Conservation (phyloP, 1,140 invertebrate species). For the Uloborus diversus region DNA sequence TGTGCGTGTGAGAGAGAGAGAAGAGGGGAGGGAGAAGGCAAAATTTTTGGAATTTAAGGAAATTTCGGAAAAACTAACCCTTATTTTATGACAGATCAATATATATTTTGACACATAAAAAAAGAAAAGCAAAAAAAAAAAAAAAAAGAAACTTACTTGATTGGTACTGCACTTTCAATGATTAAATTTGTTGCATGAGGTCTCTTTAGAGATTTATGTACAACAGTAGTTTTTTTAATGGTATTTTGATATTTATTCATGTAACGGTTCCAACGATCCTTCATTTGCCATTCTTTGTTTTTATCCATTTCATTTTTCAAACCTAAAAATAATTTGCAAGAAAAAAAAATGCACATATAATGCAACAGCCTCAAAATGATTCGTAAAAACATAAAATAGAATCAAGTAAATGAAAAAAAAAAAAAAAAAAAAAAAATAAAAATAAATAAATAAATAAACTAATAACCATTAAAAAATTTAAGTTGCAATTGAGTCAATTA, state of each 20-base stretch:
- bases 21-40: too few species aligned
- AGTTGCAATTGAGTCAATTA: background rate
- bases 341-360: too few species aligned
- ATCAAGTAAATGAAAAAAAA: too few species aligned
- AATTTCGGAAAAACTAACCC: too few species aligned
- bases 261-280: conserved; percentile 71
- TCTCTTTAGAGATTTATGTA: conserved; percentile 29
- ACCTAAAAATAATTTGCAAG: conserved; percentile 28
- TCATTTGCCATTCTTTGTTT: conserved; percentile 53
- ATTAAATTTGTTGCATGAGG: conserved; percentile 5
- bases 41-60: too few species aligned
- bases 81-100: too few species aligned
- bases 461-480: background rate
- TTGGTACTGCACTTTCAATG: background rate
- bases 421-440: background rate
- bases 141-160: conserved; percentile 18
- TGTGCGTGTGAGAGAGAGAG: too few species aligned
- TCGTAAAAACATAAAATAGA: too few species aligned
- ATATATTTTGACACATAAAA: too few species aligned
- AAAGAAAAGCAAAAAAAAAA: too few species aligned
- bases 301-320: conserved; percentile 48
- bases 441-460: background rate
- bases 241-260: conserved; percentile 76
- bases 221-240: conserved; percentile 59
- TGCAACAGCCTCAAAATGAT: too few species aligned